A percentile compares a stretch with the other conserved stretches of the same genome.
These are phyloP conservation scores for Lepisosteus osseus DNA, from an alignment of 2,113 vertebrate genomes.

Conservation along the genomic window DNA sequence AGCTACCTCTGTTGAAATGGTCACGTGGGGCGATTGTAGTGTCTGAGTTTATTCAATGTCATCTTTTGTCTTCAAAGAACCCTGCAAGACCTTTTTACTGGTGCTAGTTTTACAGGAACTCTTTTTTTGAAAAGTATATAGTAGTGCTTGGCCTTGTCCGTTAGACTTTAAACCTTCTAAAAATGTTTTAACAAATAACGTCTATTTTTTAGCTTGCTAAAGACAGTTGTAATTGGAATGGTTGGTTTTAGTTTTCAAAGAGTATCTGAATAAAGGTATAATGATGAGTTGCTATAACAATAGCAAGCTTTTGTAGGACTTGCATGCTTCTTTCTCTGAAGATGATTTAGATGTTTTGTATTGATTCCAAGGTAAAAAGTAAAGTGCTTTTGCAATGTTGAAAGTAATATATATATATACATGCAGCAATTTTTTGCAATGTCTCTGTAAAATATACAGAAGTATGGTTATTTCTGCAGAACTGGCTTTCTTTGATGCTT, in stretches of 20 bases:
- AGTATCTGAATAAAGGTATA: neutral
- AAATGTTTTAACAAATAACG: too few relatives aligned
- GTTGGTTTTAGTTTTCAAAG: too few relatives aligned
- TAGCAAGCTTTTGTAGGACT: neutral
- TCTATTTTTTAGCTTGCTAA: too few relatives aligned
- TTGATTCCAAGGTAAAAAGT: neutral
- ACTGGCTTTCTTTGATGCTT: constrained; percentile 12
- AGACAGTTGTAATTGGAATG: too few relatives aligned
- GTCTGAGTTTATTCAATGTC: neutral
- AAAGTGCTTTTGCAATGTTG: neutral
- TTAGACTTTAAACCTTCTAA: too few relatives aligned
- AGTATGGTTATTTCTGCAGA: constrained; percentile 23
- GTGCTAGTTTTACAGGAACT: too few relatives aligned
- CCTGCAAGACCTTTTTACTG: too few relatives aligned
- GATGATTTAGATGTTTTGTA: neutral
- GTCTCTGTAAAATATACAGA: constrained; percentile 17
- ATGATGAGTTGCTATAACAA: neutral
- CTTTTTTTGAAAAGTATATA: too few relatives aligned
- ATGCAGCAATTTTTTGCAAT: neutral
- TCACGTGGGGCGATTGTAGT: neutral
- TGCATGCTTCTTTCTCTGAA: neutral
- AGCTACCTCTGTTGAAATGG: neutral
- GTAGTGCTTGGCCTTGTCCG: too few relatives aligned
- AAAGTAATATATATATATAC: neutral
- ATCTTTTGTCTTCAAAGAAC: neutral